Evolutionary conservation across 2,888 invertebrate genomes (phyloP).

Genomic region (Dryobota labecula): DNA sequence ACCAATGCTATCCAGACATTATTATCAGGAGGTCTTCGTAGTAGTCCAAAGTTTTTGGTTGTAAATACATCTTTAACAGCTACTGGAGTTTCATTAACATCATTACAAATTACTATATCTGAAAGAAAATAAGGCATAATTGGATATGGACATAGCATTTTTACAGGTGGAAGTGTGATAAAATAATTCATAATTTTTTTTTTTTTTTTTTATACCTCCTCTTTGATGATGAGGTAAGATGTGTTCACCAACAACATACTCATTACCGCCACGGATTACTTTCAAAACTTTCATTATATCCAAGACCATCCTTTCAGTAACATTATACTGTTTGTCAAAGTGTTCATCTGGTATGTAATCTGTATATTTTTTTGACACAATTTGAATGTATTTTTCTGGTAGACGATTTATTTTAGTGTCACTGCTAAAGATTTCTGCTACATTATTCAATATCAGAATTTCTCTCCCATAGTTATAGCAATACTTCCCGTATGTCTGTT

Average conservation of each 20-base stretch:
- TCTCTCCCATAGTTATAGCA: conserved; percentile 89
- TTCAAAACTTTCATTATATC: conserved; percentile 89
- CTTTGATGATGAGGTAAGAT: conserved; percentile 93
- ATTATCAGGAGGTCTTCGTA: conserved; percentile 77
- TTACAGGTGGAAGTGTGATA: neutral
- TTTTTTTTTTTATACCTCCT: conserved; percentile 83
- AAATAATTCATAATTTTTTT: conserved; percentile 3
- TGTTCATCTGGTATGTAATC: conserved; percentile 90
- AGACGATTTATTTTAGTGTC: conserved; percentile 91
- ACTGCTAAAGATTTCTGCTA: conserved; percentile 91
- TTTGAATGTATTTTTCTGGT: conserved; percentile 81
- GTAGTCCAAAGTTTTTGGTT: conserved; percentile 85
- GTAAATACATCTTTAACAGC: conserved; percentile 86
- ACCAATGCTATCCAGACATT: conserved; percentile 91
- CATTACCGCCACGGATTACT: conserved; percentile 86
- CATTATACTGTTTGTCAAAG: conserved; percentile 87
- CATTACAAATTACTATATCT: conserved; percentile 92
- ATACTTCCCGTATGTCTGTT: conserved; percentile 89
- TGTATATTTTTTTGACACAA: conserved; percentile 91
- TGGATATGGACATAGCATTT: neutral
- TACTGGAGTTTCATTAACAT: conserved; percentile 86
- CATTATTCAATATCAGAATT: conserved; percentile 91
- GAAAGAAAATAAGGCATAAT: conserved; percentile 67
- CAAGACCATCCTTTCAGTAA: conserved; percentile 90
- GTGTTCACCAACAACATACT: conserved; percentile 89